Evolutionary conservation across 2,797 vertebrate species (phyloP), one percentile per base, ranked within the genome.

Genomic region (Crossoptilon crossoptilon): DNA sequence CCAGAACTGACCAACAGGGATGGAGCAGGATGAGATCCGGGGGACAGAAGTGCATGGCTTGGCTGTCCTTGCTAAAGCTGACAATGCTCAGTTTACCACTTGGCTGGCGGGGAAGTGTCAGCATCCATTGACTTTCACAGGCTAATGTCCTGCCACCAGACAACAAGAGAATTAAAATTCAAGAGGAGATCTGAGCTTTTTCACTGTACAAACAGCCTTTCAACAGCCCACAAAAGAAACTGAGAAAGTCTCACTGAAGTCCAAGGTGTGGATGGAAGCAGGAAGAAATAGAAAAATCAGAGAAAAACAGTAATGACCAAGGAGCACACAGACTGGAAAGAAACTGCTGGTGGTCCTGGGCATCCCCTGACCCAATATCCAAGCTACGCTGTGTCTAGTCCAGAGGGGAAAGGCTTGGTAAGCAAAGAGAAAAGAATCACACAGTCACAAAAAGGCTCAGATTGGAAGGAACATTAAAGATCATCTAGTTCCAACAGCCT

Each of bases 151-250:
- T 71, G 48, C 48, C 49, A 56, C 15, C 59, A 41, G 53, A 31
- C 74, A 78, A 43, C n/a, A n/a, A 15, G 23, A 71, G 37, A 55
- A 87, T 77, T 87, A 91, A 93, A 84, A 91, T 84, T 87, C 71
- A 91, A 7, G 15, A 64, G 63, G 2, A 1, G 33, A 56, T 37
- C 71, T 75, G 58, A 75, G 44, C 17, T n/a, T 46, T 55, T 64
- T 48, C 26, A 4, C 37, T 55, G 3, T 3, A 10, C 7, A 43
- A 84, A 18, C 26, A 90, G 69, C 35, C 27, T 77, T 85, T 85
- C 48, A 85, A n/a, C 37, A 88, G 55, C 15, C 2, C 1, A n/a
- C 33, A 58, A 19, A 82, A 71, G 39, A 71, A 35, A 39, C 22
- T 60, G 84, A 74, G 58, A 86, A 93, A 49, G 7, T 19, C 37